Conservation (phyloP, 2,888 invertebrate genomes). For the Drosophila pseudotalamancana region DNA sequence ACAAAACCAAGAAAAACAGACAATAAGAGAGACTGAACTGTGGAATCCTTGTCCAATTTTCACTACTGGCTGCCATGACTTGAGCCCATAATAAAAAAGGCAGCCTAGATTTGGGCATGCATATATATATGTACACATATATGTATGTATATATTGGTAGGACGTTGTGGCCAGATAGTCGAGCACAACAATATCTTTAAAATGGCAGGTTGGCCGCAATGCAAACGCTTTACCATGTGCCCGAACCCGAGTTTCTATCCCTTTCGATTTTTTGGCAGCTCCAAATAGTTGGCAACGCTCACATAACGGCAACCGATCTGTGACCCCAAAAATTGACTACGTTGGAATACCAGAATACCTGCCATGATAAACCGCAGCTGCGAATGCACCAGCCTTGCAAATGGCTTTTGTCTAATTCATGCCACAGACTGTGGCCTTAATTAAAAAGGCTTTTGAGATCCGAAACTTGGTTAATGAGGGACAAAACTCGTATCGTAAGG, state of each 20-base stretch:
- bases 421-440: conserved; percentile 37
- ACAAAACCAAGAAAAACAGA: not conserved
- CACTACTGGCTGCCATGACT: conserved; percentile 35
- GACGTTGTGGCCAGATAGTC: conserved; percentile 41
- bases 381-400: conserved; percentile 5
- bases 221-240: conserved; percentile 58
- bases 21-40: not conserved
- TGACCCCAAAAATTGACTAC: conserved; percentile 24
- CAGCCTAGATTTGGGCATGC: conserved; percentile 57
- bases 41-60: conserved; percentile 31
- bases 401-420: conserved; percentile 31
- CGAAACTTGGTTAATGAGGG: not conserved
- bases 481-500: not conserved
- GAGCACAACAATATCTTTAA: conserved; percentile 53
- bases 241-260: not conserved
- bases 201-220: conserved; percentile 46
- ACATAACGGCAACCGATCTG: conserved; percentile 35
- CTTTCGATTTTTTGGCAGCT: conserved; percentile 47
- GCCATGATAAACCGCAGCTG: conserved; percentile 3
- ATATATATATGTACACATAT: conserved; percentile 15
- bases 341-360: not conserved
- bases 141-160: not conserved
- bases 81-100: conserved; percentile 51
- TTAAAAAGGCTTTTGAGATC: conserved; percentile 39
- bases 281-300: conserved; percentile 39